Conservation (phyloP, 2,797 vertebrate genomes). For the Australoheros facetus region DNA sequence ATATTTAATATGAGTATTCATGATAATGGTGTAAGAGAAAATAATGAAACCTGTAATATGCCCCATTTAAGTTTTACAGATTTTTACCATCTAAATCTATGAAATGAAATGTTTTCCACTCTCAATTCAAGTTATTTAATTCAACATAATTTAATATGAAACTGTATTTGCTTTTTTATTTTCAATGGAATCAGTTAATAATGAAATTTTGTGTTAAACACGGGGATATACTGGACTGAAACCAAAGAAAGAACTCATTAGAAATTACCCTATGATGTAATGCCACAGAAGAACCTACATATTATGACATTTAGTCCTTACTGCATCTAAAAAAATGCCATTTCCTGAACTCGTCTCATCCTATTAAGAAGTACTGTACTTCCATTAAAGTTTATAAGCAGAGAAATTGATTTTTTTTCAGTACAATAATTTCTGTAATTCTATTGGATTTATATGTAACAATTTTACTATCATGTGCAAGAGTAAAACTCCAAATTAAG, state of each 20-base stretch:
- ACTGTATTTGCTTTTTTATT: no score
- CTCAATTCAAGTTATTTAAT: no score
- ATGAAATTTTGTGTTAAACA: no score
- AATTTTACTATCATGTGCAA: neutral
- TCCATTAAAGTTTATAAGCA: neutral
- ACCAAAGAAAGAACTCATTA: no score
- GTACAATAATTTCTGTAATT: neutral
- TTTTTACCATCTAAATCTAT: neutral
- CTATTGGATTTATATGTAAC: neutral
- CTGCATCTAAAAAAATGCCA: slow-evolving; percentile 46
- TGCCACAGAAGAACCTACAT: slow-evolving; percentile 26
- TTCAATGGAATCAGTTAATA: no score
- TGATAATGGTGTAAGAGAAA: neutral
- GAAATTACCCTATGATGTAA: slow-evolving; percentile 57
- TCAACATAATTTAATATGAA: no score
- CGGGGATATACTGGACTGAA: no score
- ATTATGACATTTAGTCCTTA: slow-evolving; percentile 41
- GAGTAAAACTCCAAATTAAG: neutral
- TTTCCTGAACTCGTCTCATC: slow-evolving; percentile 9
- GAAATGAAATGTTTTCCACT: neutral
- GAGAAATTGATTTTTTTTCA: neutral
- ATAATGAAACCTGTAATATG: neutral
- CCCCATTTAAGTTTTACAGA: neutral
- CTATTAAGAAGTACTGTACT: no score
- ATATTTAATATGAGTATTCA: neutral